These are phyloP conservation scores for Sympetrum striolatum DNA, from an alignment of 2,888 invertebrate genomes.

Conservation along the genomic window DNA sequence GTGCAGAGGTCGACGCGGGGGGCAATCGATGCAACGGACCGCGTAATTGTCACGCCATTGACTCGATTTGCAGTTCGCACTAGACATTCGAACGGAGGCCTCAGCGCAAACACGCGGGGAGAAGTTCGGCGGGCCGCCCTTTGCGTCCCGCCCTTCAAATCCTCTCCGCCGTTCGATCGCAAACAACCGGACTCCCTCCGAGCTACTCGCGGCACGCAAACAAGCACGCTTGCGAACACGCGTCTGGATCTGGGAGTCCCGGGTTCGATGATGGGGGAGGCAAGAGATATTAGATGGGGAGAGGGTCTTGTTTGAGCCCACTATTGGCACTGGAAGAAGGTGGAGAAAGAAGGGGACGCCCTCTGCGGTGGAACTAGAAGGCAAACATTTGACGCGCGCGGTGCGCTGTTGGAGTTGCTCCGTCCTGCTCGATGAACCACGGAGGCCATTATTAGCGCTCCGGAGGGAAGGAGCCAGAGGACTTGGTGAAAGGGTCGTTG, in stretches of 20 bases:
- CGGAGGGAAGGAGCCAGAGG: neutral
- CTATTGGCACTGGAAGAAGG: neutral
- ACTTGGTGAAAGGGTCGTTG: neutral
- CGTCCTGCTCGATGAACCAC: constrained; percentile 1
- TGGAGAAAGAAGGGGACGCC: neutral
- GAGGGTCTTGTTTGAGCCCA: neutral
- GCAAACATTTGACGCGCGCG: constrained; percentile 1
- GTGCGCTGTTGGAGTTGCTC: neutral
- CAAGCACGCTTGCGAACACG: neutral
- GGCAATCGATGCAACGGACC: constrained; percentile 33
- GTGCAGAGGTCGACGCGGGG: neutral
- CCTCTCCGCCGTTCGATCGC: neutral
- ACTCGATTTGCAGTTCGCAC: constrained; percentile 41
- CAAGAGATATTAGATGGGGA: neutral
- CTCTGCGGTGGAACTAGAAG: neutral
- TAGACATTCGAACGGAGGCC: constrained; percentile 22
- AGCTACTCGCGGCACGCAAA: neutral
- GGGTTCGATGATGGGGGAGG: neutral
- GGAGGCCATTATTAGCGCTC: neutral
- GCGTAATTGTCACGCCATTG: constrained; percentile 32
- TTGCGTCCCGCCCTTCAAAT: neutral
- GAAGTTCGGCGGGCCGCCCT: neutral
- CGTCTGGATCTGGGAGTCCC: neutral
- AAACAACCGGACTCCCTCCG: neutral
- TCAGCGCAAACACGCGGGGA: neutral